Base-by-base conservation (phyloP, 92 coral and sea anemone genomes). In the Paragorgia papillata region DNA sequence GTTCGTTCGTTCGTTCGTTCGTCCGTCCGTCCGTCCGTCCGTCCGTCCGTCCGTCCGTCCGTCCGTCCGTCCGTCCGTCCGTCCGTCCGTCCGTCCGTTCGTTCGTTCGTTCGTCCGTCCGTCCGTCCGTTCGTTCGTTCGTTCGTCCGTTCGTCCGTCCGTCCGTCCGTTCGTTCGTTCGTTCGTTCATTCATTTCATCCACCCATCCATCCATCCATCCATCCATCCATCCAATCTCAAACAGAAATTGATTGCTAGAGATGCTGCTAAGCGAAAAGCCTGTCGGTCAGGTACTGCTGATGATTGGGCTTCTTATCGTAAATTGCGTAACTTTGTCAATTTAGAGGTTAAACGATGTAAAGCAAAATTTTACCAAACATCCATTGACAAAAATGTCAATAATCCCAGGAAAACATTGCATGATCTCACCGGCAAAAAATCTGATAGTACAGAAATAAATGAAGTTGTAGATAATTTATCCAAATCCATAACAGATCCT, bases 191-290 rank as follows among this genome's bases (percentile, higher is more conserved):
- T 37, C 43, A 37, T 37, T n/a, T 37, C 43, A 37, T 37, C 10
- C 43, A 37, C 43, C 6, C 43, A 37, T 10, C 43, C 43, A 37
- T 37, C 43, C 10, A 37, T 37, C 10, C 43, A 37, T 37, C 43
- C 10, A 37, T 4, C 43, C 43, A 37, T 37, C 43, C 43, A 37
- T 37, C 43, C 43, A 37, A 4, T 37, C 43, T 55, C 12, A 55
- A 55, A 22, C 61, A 55, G 61, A 10, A 55, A 27, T 19, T 55
- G 22, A 21, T 21, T 55, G 61, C 61, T 55, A 55, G 61, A 22
- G 61, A 55, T 55, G 29, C 24, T 12, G 61, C 61, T 19, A 55
- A 55, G 61, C 12, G 19, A 19, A 55, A 55, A 55, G 61, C 61
- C 26, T 19, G 26, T 55, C 9, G 61, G 19, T 19, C 61, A 19